Base-by-base conservation (phyloP, 2,797 vertebrate species). In the Gouania willdenowi region DNA sequence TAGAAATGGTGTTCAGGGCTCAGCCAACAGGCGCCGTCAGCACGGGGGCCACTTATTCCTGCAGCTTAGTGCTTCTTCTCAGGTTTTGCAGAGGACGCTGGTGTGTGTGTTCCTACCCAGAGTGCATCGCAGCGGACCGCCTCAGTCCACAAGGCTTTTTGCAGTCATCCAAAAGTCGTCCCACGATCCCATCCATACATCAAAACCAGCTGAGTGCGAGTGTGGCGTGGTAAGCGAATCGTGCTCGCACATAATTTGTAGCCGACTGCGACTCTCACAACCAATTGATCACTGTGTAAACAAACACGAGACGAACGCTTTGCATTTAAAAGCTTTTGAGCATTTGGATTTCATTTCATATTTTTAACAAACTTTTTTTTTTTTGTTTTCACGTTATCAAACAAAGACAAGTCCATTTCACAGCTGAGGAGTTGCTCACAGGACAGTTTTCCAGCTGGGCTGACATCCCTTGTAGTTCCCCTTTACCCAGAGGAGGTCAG, bases 31-130 rank as follows among this genome's bases (percentile, higher is more conserved):
- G 86, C 87, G 84, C 89, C 84, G 66, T 70, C 76, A 81, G 66
- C 43, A 72, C 78, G 53, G 56, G 13, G 6, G 66, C 68, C 78
- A 5, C 72, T 79, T 66, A 57, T 75, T 72, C 58, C 66, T 66
- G 54, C 20, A 50, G 59, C 29, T 38, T 44, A 39, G 41, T 24
- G 42, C 66, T 71, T 56, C 59, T 67, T 66, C n/a, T 61, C 65
- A 70, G 79, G 72, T 80, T n/a, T n/a, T 61, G 41, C 56, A 31
- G 56, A 80, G 80, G 78, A 84, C 74, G 77, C 68, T 51, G 52
- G 69, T 79, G 77, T 67, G 77, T 67, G 64, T 66, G 51, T 78
- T 85, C 80, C 84, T 80, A 87, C 82, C 81, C 82, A 87, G 79
- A 57, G 50, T 77, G 79, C 42, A 14, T 1, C 48, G 45, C 55